Evolutionary conservation across 2,888 invertebrate species (phyloP).

Genomic region (Falcaria lacertinaria): DNA sequence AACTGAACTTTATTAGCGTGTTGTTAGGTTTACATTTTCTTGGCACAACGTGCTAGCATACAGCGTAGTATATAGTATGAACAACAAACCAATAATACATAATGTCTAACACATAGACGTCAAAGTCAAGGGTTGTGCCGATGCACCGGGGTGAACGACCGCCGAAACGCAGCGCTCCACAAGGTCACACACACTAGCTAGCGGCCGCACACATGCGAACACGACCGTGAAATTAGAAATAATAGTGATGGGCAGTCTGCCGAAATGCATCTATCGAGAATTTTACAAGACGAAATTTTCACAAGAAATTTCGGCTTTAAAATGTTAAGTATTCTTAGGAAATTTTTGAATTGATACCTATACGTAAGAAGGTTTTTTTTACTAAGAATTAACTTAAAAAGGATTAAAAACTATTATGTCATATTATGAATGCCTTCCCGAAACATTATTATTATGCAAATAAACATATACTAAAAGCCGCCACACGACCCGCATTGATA

Average conservation of each 20-base stretch:
- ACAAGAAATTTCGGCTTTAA: too few species aligned
- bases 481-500: too few species aligned
- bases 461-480: too few species aligned
- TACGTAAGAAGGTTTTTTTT: too few species aligned
- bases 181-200: slow-evolving; percentile 73
- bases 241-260: slow-evolving; percentile 59
- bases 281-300: too few species aligned
- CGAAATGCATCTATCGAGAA: too few species aligned
- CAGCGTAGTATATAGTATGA: background rate
- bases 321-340: too few species aligned
- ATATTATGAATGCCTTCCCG: too few species aligned
- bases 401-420: too few species aligned
- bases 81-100: background rate
- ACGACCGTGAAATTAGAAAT: slow-evolving; percentile 75
- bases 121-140: slow-evolving; percentile 71
- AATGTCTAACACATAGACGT: slow-evolving; percentile 9
- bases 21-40: slow-evolving; percentile 6
- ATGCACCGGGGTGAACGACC: slow-evolving; percentile 69
- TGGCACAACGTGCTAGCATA: background rate
- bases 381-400: too few species aligned
- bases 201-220: slow-evolving; percentile 49
- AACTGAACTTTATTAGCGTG: slow-evolving; percentile 1
- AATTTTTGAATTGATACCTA: too few species aligned
- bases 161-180: slow-evolving; percentile 68
- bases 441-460: too few species aligned